Evolutionary conservation across 2,113 vertebrate genomes (phyloP), one percentile per base, ranked within the genome.

Genomic region (Ictidomys tridecemlineatus): DNA sequence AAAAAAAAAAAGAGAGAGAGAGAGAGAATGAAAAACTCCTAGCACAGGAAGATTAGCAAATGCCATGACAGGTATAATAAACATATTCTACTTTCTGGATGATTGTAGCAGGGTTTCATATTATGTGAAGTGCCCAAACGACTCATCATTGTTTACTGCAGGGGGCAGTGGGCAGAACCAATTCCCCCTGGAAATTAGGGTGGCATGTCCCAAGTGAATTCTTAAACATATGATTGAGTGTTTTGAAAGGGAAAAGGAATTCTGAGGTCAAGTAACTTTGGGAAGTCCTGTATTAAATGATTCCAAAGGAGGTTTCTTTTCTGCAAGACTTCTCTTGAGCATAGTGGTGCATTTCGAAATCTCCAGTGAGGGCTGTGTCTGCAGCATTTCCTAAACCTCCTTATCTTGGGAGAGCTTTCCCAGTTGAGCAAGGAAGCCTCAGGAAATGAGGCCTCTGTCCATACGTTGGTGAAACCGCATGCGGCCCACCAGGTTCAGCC

Each of bases 51-150:
- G 24, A 22, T 76, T 20, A 20, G 51, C 48, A 48, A 32, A 42
- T 39, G 61, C 45, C 76, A 26, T 1, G 70, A 42, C 5, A 61
- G 58, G 58, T 53, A 26, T 61, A 76, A 39, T 58, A 37, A 18
- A 78, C 28, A 32, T 28, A 48, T 11, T 30, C 11, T 30, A 0
- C 18, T 88, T 69, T 65, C 87, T 74, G 65, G 45, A 8, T 39
- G 34, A 61, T 10, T 39, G 9, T 14, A 90, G 76, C 69, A 73
- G 8, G 85, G n/a, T 22, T 53, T 42, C 63, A 45, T 22, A 48
- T 24, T 4, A 0, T 37, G 39, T 1, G 4, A 61, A 63, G 56
- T 37, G 17, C 67, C 63, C 0, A 0, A 78, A 67, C 1, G 6
- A 22, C 56, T 22, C 56, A 58, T 58, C 56, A 24, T 58, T 0